Conservation (phyloP, 35 echinoderm and acorn worm species). For the Amphiura filiformis region DNA sequence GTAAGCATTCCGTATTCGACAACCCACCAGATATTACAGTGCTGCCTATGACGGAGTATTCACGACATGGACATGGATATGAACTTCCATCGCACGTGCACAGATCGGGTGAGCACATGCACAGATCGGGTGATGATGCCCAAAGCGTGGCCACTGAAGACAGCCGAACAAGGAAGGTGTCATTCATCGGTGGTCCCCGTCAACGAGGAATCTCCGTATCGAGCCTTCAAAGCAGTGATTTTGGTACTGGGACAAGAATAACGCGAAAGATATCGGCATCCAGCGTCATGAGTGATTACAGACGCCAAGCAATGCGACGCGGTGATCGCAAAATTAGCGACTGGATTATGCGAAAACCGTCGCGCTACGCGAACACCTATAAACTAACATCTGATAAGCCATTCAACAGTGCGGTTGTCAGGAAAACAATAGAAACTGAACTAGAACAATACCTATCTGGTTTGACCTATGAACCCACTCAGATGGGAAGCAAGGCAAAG, state of each 20-base stretch:
- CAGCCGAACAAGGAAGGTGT: neutral
- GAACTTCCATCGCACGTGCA: too few relatives aligned
- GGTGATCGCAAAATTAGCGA: neutral
- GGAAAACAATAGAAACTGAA: slow-evolving; percentile 3
- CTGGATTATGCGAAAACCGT: neutral
- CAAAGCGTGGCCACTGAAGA: too few relatives aligned
- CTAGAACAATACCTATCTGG: slow-evolving; percentile 1
- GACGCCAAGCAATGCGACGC: neutral
- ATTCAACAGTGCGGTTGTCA: neutral
- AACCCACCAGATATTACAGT: too few relatives aligned
- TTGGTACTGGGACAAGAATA: neutral
- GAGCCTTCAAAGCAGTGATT: neutral
- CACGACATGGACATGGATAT: too few relatives aligned
- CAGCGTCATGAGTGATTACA: neutral
- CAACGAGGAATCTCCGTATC: neutral
- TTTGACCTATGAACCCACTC: neutral
- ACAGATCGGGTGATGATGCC: too few relatives aligned
- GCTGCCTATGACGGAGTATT: too few relatives aligned
- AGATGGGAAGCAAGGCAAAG: slow-evolving; percentile 16
- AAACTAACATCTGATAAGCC: slow-evolving; percentile 1
- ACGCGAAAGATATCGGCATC: neutral
- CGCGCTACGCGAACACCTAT: slow-evolving; percentile 10
- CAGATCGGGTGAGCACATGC: too few relatives aligned
- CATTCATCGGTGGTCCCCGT: neutral
- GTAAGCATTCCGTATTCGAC: too few relatives aligned